Evolutionary conservation across 1,140 invertebrate genomes (phyloP).

Genomic region (Drosophila neocordata): DNA sequence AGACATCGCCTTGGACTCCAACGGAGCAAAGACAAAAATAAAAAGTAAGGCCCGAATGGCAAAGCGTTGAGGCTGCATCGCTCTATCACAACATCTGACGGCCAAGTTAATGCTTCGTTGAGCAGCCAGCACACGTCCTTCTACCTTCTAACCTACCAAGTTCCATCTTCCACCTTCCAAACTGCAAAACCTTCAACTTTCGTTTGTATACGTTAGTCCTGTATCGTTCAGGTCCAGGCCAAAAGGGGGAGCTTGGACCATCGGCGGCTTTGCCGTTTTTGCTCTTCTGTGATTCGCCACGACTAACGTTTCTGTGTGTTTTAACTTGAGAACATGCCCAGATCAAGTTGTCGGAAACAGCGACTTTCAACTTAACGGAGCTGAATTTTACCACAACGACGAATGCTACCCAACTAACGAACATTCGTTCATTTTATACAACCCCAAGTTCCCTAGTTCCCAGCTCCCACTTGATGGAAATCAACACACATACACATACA

Average conservation of each 20-base stretch:
- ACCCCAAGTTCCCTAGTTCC: background rate
- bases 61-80: constrained; percentile 8
- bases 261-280: constrained; percentile 6
- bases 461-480: constrained; percentile 15
- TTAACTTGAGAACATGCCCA: constrained; percentile 72
- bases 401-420: constrained; percentile 39
- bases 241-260: background rate
- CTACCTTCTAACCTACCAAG: background rate
- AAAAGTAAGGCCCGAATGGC: constrained; percentile 13
- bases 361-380: constrained; percentile 57
- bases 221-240: constrained; percentile 4
- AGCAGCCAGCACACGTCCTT: constrained; percentile 39
- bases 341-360: constrained; percentile 76
- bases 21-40: constrained; percentile 27
- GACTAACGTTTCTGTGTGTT: constrained; percentile 44
- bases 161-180: constrained; percentile 8
- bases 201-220: constrained; percentile 8
- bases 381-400: constrained; percentile 46
- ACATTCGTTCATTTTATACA: constrained; percentile 38
- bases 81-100: constrained; percentile 58
- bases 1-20: constrained; percentile 23
- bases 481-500: constrained; percentile 19
- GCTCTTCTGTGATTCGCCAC: constrained; percentile 24
- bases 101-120: constrained; percentile 67
- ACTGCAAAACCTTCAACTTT: background rate